A percentile compares a stretch with the other conserved stretches of the same genome.
Conservation (phyloP, 2,113 vertebrate species). For the Jaculus jaculus region DNA sequence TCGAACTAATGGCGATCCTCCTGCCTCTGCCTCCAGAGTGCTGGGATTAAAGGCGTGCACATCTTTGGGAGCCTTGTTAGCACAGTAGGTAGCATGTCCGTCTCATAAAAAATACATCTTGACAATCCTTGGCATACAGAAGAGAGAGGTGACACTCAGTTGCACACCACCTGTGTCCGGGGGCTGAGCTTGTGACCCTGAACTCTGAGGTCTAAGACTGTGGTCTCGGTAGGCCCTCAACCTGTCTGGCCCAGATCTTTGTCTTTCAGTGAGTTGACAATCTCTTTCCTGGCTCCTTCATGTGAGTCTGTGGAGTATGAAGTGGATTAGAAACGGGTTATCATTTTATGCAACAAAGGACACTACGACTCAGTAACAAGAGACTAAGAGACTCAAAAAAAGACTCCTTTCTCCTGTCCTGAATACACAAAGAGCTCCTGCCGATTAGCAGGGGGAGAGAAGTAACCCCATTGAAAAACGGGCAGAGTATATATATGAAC, state of each 20-base stretch:
- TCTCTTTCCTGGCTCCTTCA: neutral
- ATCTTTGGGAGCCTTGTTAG: no score
- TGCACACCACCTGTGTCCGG: no score
- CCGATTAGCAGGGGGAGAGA: neutral
- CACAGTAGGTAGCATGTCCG: neutral
- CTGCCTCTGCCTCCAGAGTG: no score
- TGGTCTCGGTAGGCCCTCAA: neutral
- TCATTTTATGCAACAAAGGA: neutral
- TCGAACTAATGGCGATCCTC: no score
- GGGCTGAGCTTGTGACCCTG: neutral
- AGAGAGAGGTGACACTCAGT: neutral
- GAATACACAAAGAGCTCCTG: neutral
- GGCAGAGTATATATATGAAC: neutral
- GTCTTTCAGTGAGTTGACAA: neutral
- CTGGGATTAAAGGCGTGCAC: no score
- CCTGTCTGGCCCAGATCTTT: neutral
- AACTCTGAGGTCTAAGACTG: neutral
- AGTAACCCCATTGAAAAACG: neutral
- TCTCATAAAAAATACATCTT: no score
- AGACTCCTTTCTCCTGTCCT: neutral
- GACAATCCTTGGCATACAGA: neutral
- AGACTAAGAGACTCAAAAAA: neutral
- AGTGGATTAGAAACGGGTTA: neutral
- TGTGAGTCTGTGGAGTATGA: neutral
- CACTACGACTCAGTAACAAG: neutral